Base-by-base conservation (phyloP, 1,140 invertebrate genomes). In the Drosophila eugracilis region DNA sequence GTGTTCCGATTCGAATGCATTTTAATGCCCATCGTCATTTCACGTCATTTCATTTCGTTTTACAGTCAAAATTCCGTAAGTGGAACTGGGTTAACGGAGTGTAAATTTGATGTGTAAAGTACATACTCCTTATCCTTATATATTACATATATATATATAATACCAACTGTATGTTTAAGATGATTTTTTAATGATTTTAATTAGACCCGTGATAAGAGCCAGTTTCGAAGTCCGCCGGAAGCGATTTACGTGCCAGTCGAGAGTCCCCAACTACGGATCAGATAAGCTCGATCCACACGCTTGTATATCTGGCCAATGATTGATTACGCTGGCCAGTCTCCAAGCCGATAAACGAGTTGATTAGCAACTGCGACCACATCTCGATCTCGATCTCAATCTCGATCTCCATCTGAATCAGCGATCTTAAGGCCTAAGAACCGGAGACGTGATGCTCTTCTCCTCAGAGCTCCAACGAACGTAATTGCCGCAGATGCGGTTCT, bases 301-400 rank as follows among this genome's bases (percentile, higher is more conserved):
- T 62, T 47, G 41, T 63, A 63, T 47, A 41, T 47, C 6, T 14
- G 15, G 6, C 67, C 44, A 42, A 78, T 83, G 78, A 83, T 83
- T 84, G 79, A 83, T 83, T 83, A 74, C 75, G 62, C 62, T 70
- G 44, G 36, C 21, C 41, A 54, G 24, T 49, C 48, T 36, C 50
- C 50, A 36, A 22, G 30, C 32, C 42, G 75, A 83, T 81, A 74
- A 83, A 55, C 48, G 48, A 49, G 53, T 80, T 80, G 77, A 78
- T 79, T 79, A 44, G 59, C 59, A 63, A 62, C 59, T 44, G 37
- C 55, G 59, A 62, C 59, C 37, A 62, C 36, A 62, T 53, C 57
- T 36, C 2, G 36, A 59, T 59, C 52, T 26, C 15, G 26, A 54
- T 44, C 37, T 41, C 28, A 7, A 28, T 53, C 36, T 30, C 52